Conservation (phyloP, 1,140 invertebrate genomes). For the Scaptodrosophila lebanonensis region DNA sequence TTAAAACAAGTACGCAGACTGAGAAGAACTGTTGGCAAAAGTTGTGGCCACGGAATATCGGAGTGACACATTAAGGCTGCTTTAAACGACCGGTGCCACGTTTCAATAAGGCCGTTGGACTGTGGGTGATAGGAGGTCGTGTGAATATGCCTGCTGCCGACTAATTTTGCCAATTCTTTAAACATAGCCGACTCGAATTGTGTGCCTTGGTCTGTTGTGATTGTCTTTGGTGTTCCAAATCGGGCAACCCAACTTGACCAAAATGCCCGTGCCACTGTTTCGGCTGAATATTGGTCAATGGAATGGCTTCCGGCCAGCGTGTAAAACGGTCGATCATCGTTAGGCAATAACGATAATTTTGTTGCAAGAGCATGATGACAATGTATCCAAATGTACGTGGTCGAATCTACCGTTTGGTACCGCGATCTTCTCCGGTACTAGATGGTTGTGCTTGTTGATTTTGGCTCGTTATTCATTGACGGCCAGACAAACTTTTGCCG, state of each 20-base stretch:
- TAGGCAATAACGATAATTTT: conserved; percentile 39
- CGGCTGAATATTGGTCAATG: conserved; percentile 58
- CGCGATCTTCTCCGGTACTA: not conserved
- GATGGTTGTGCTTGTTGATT: conserved; percentile 33
- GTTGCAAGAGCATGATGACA: conserved; percentile 36
- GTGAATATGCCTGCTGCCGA: conserved; percentile 36
- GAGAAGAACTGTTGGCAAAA: not conserved
- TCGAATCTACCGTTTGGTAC: conserved; percentile 26
- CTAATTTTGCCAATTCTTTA: conserved; percentile 21
- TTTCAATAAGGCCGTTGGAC: conserved; percentile 61
- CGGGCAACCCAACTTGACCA: conserved; percentile 52
- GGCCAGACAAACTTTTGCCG: conserved; percentile 35
- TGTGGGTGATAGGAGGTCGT: conserved; percentile 70
- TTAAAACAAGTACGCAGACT: no score
- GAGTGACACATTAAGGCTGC: conserved; percentile 32
- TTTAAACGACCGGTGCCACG: conserved; percentile 71
- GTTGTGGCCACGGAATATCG: not conserved
- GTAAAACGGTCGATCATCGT: conserved; percentile 66
- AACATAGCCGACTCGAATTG: conserved; percentile 66
- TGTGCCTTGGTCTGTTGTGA: conserved; percentile 64
- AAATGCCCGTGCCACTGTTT: conserved; percentile 55
- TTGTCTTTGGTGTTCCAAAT: conserved; percentile 47
- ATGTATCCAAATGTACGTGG: conserved; percentile 67
- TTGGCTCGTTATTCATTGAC: conserved; percentile 43
- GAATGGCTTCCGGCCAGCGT: conserved; percentile 74